A percentile compares a stretch with the other conserved stretches of the same genome.
Evolutionary conservation across 2,797 vertebrate genomes (phyloP).

Genomic region (Anguilla megastoma): DNA sequence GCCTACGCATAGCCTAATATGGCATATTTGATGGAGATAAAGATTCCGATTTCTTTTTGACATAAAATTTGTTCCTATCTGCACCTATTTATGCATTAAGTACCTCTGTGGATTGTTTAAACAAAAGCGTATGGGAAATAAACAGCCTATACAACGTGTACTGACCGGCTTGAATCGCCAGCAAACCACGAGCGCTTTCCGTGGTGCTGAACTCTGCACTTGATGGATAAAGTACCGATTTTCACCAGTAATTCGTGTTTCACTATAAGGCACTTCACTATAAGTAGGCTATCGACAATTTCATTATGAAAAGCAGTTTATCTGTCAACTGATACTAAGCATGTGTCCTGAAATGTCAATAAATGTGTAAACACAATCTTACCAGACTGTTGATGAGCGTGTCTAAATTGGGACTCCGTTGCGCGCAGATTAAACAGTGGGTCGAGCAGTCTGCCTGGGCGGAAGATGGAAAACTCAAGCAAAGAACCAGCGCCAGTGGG

Average conservation of each 20-base stretch:
- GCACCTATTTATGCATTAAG: neutral
- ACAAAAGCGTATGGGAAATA: neutral
- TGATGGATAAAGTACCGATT: neutral
- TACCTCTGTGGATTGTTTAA: neutral
- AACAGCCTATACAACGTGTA: neutral
- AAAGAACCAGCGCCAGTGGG: slow-evolving; percentile 68
- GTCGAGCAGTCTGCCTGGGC: slow-evolving; percentile 73
- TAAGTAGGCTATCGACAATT: neutral
- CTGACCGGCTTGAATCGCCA: neutral
- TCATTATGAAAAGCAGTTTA: neutral
- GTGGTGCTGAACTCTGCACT: slow-evolving; percentile 36
- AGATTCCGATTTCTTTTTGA: neutral
- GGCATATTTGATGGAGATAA: neutral
- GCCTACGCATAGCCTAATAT: neutral
- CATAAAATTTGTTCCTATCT: neutral
- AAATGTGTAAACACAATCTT: slow-evolving; percentile 50
- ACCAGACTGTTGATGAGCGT: slow-evolving; percentile 76
- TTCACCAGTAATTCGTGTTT: neutral
- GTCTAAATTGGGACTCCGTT: slow-evolving; percentile 61
- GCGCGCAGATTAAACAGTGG: slow-evolving; percentile 77
- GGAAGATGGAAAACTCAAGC: slow-evolving; percentile 67
- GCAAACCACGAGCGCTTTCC: slow-evolving; percentile 31
- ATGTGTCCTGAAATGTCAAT: neutral
- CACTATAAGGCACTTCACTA: neutral
- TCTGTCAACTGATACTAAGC: neutral